phyloP scores from a whole-genome alignment of 1,140 invertebrate genomes.

The Danaus plexippus region DNA sequence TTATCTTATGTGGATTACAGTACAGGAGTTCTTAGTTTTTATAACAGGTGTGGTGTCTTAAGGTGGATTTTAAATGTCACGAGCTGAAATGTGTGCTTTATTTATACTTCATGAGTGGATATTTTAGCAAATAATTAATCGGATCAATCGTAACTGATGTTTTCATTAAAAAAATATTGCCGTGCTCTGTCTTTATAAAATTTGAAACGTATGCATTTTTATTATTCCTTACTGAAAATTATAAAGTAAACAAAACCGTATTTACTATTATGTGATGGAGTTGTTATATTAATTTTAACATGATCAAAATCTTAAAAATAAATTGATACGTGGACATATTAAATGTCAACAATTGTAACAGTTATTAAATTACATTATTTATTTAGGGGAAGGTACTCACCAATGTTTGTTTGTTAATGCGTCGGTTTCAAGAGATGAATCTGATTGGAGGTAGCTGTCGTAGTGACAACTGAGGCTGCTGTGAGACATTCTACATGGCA shows the following conservation, averaged over 20 bases:
- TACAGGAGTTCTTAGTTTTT: constrained; percentile 10
- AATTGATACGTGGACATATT: neutral
- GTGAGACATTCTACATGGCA: constrained; percentile 70
- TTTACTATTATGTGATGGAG: too few relatives aligned
- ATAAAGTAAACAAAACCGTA: too few relatives aligned
- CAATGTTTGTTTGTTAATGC: constrained; percentile 59
- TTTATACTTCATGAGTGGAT: too few relatives aligned
- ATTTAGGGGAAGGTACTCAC: constrained; percentile 35
- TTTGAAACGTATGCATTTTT: constrained; percentile 5
- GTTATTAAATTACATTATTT: constrained; percentile 5
- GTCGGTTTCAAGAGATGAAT: constrained; percentile 65
- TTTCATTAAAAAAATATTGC: neutral
- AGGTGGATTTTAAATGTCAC: constrained; percentile 19
- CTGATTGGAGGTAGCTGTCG: constrained; percentile 62
- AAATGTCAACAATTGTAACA: constrained; percentile 6
- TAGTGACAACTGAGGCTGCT: constrained; percentile 66
- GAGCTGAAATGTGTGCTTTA: neutral
- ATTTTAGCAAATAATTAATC: too few relatives aligned
- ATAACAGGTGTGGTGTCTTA: constrained; percentile 9
- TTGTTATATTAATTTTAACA: too few relatives aligned
- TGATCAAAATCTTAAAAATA: too few relatives aligned
- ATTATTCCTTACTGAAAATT: too few relatives aligned
- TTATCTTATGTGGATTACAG: constrained; percentile 23
- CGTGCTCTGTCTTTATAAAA: constrained; percentile 8
- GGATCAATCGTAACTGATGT: too few relatives aligned